Percentiles rank a stretch among this genome's conserved stretches.
phyloP scores from a whole-genome alignment of 1,140 invertebrate species.

The Matsumurasca onukii region DNA sequence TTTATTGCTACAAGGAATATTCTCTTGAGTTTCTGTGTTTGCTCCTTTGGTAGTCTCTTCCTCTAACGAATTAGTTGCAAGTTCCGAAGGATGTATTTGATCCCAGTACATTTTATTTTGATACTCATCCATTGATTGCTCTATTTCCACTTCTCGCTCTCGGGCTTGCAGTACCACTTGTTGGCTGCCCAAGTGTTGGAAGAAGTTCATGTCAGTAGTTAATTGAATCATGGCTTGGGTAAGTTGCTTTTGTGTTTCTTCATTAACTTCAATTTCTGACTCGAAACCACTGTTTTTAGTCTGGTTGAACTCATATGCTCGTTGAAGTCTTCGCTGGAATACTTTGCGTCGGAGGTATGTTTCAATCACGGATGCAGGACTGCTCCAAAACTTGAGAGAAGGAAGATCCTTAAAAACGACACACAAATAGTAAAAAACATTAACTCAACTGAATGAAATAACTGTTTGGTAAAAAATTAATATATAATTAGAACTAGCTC shows the following conservation, averaged over 20 bases:
- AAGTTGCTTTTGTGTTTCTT: background rate
- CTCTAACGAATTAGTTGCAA: background rate
- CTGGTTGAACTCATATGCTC: constrained; percentile 5
- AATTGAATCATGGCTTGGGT: background rate
- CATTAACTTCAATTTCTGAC: background rate
- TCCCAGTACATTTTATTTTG: constrained; percentile 1
- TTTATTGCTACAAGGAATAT: background rate
- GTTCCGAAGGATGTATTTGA: background rate
- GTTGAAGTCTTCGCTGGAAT: constrained; percentile 1
- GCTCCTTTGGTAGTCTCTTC: background rate
- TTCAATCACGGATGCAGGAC: constrained; percentile 1
- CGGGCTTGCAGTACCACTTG: background rate
- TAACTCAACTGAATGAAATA: too few relatives aligned
- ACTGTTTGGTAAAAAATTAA: too few relatives aligned
- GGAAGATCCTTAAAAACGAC: constrained; percentile 3
- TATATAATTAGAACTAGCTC: too few relatives aligned
- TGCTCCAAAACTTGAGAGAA: constrained; percentile 12
- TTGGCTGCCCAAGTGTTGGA: background rate
- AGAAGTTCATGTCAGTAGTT: background rate
- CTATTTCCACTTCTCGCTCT: background rate
- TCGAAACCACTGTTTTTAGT: background rate
- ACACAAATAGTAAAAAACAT: background rate
- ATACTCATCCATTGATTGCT: too few relatives aligned
- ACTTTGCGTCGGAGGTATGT: background rate
- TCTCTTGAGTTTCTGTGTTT: background rate